A percentile compares a stretch with the other conserved stretches of the same genome.
These are phyloP conservation scores for Leptatherina wallacei DNA, from an alignment of 2,797 vertebrate species.

Conservation along the genomic window DNA sequence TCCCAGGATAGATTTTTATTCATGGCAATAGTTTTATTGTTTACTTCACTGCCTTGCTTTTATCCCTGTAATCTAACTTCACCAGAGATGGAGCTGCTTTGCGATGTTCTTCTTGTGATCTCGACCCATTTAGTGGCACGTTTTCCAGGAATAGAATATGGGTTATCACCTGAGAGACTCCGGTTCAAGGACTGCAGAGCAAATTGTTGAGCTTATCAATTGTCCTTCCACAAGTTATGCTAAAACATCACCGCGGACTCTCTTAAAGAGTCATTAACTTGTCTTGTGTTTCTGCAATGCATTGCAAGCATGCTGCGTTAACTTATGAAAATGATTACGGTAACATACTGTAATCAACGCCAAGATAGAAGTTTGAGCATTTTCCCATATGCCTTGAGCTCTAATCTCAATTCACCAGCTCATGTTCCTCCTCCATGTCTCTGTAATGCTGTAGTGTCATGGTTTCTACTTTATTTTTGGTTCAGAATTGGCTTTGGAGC, in stretches of 20 bases:
- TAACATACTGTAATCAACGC: background rate
- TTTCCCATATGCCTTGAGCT: conserved; percentile 27
- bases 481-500: conserved; percentile 47
- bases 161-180: conserved; percentile 65
- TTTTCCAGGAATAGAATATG: conserved; percentile 79
- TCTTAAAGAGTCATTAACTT: background rate
- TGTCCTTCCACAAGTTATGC: conserved; percentile 15
- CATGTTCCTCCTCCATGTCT: conserved; percentile 25
- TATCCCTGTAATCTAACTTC: conserved; percentile 44
- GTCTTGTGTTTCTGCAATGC: background rate
- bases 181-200: conserved; percentile 14
- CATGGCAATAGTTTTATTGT: background rate
- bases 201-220: conserved; percentile 28
- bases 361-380: conserved; percentile 2
- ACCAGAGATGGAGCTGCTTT: conserved; percentile 26
- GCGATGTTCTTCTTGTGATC: conserved; percentile 52
- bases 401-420: conserved; percentile 4
- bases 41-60: conserved; percentile 10
- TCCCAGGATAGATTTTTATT: background rate
- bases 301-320: background rate
- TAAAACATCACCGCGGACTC: conserved; percentile 20
- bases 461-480: conserved; percentile 20
- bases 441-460: conserved; percentile 45
- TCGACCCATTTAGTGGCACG: conserved; percentile 80
- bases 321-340: background rate